Percentiles rank a stretch among this genome's conserved stretches.
phyloP scores from a whole-genome alignment of 1,140 invertebrate genomes.

The Bombus affinis region DNA sequence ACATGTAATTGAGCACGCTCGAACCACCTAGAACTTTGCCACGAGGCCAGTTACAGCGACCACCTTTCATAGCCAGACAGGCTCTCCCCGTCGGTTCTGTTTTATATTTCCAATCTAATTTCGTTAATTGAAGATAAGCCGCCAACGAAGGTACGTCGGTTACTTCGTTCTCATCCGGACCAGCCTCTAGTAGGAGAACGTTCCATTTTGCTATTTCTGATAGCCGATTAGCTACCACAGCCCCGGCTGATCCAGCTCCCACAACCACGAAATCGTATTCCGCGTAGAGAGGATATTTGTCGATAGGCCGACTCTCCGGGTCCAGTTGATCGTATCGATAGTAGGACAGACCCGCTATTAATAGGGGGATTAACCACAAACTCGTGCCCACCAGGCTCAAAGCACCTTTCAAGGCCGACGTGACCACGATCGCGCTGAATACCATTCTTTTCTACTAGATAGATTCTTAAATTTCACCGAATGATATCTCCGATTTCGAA shows the following conservation, averaged over 20 bases:
- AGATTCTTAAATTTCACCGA: not conserved
- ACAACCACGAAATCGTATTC: constrained; percentile 95
- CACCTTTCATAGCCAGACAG: constrained; percentile 88
- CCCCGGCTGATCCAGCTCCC: constrained; percentile 96
- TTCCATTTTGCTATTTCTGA: constrained; percentile 92
- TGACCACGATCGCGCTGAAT: constrained; percentile 87
- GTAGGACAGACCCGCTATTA: constrained; percentile 91
- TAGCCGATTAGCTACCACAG: constrained; percentile 94
- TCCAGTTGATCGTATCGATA: constrained; percentile 92
- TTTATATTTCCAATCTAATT: constrained; percentile 96
- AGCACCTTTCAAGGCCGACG: constrained; percentile 88
- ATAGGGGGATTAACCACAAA: constrained; percentile 91
- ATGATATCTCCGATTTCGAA: constrained; percentile 3
- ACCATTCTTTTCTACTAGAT: constrained; percentile 83
- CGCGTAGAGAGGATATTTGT: constrained; percentile 82
- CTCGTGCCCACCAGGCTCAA: constrained; percentile 88
- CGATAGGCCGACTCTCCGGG: constrained; percentile 88
- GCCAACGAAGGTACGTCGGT: constrained; percentile 94
- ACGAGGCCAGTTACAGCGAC: constrained; percentile 91
- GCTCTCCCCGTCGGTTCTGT: constrained; percentile 93
- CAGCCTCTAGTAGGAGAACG: constrained; percentile 94
- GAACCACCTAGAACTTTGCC: constrained; percentile 95
- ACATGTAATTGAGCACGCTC: constrained; percentile 97
- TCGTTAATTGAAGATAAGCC: constrained; percentile 93
- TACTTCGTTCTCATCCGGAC: constrained; percentile 95